Percentiles rank a stretch among this genome's conserved stretches.
Evolutionary conservation across 2,797 vertebrate genomes (phyloP).

Genomic region (Alauda arvensis): DNA sequence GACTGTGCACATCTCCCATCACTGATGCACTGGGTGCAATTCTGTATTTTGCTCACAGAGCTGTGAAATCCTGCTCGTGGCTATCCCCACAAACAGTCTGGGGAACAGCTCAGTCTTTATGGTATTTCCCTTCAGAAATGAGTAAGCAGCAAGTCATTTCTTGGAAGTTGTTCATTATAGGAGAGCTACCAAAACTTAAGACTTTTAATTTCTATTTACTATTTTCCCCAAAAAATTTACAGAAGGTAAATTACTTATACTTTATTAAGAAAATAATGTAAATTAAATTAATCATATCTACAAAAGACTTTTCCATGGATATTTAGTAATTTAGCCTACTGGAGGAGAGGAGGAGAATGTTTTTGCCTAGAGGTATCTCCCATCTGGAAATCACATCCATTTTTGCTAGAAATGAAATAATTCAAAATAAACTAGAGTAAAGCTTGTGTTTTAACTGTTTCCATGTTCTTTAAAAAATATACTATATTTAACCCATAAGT

Average conservation of each 20-base stretch:
- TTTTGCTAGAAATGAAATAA: conserved; percentile 8
- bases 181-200: not conserved
- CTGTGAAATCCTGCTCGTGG: not conserved
- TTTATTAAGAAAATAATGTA: not conserved
- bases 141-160: not conserved
- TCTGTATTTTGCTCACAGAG: not conserved
- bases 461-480: not conserved
- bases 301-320: not conserved
- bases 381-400: conserved; percentile 23
- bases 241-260: not conserved
- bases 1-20: not conserved
- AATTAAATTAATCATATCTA: not conserved
- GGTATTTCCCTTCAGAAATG: not conserved
- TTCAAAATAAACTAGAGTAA: not conserved
- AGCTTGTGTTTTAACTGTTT: conserved; percentile 15
- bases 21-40: not conserved
- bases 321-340: not conserved
- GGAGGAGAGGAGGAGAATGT: not conserved
- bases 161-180: not conserved
- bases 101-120: not conserved
- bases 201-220: not conserved
- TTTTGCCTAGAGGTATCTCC: not conserved
- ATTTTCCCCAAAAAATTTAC: not conserved
- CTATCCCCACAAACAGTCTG: not conserved
- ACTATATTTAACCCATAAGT: not conserved